These are phyloP conservation scores for Pristionchus maxplancki DNA, from an alignment of 2,888 invertebrate genomes.

Conservation along the genomic window DNA sequence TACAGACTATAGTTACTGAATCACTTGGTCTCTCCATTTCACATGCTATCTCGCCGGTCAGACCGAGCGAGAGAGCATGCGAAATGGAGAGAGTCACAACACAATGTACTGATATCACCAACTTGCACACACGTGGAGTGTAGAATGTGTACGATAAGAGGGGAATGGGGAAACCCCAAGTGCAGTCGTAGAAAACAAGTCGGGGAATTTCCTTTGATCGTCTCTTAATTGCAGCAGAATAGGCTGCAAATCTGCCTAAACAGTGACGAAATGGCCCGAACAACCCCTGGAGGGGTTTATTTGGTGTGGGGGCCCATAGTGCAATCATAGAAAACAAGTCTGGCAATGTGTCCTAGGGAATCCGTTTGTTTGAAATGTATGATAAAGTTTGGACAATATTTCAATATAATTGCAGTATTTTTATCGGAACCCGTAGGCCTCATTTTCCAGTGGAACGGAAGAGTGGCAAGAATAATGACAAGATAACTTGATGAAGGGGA, in stretches of 20 bases:
- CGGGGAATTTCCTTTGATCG: not conserved
- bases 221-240: too few species aligned
- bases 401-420: not conserved
- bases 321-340: not conserved
- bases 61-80: not conserved
- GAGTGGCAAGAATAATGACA: not conserved
- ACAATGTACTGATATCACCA: not conserved
- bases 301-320: too few species aligned
- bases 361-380: too few species aligned
- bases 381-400: too few species aligned
- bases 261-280: not conserved
- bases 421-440: not conserved
- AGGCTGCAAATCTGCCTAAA: too few species aligned
- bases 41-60: too few species aligned
- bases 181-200: not conserved
- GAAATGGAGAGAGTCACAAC: not conserved
- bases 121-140: not conserved
- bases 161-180: not conserved
- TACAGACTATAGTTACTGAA: too few species aligned
- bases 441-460: not conserved
- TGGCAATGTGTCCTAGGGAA: not conserved
- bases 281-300: not conserved
- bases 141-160: not conserved
- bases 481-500: not conserved
- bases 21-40: too few species aligned